phyloP scores from a whole-genome alignment of 1,140 invertebrate species.

The Ips nitidus region DNA sequence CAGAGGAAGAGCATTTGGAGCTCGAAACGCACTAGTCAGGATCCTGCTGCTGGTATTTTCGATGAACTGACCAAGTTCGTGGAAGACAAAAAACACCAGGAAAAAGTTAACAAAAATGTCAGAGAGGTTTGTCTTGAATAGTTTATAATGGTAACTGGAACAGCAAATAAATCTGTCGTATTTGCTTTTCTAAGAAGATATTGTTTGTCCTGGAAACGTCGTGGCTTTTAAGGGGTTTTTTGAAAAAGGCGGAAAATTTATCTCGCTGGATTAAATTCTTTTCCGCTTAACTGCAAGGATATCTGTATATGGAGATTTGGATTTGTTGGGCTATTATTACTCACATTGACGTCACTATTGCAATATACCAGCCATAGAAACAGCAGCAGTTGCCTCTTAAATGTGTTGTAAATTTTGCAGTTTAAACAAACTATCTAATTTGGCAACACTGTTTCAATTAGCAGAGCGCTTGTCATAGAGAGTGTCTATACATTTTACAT shows the following conservation, averaged over 20 bases:
- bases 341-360: too few species aligned
- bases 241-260: background rate
- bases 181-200: background rate
- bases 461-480: too few species aligned
- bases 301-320: too few species aligned
- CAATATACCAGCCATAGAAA: too few species aligned
- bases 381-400: too few species aligned
- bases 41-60: constrained; percentile 32
- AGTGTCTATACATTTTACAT: too few species aligned
- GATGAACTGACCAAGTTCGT: constrained; percentile 40
- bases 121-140: constrained; percentile 43
- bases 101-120: constrained; percentile 44
- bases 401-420: too few species aligned
- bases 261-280: too few species aligned
- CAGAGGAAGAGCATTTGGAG: constrained; percentile 37
- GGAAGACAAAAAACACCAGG: constrained; percentile 42
- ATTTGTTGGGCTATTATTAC: too few species aligned
- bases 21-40: constrained; percentile 11
- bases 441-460: too few species aligned
- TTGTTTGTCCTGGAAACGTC: background rate
- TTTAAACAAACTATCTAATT: too few species aligned
- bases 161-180: background rate
- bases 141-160: background rate
- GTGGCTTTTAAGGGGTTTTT: background rate
- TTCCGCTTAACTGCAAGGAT: too few species aligned